phyloP scores from a whole-genome alignment of 2,888 invertebrate genomes.

The Ethmia dodecea region DNA sequence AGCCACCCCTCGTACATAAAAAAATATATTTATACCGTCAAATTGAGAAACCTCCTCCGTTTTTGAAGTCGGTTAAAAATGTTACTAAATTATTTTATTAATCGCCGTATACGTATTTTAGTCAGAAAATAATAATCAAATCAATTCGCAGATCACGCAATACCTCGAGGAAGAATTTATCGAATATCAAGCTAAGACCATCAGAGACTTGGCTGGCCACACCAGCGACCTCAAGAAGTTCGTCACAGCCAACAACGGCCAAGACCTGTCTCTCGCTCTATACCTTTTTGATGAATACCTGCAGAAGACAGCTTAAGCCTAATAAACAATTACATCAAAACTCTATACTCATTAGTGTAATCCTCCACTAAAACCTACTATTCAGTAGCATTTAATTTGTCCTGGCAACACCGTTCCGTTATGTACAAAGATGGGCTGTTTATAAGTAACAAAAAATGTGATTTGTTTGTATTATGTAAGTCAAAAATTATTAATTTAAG shows the following conservation, averaged over 20 bases:
- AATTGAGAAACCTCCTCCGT: too few relatives aligned
- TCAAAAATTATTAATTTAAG: too few relatives aligned
- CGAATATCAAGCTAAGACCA: constrained; percentile 80
- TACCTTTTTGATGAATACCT: constrained; percentile 87
- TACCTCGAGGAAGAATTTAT: constrained; percentile 88
- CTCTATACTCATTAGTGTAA: constrained; percentile 6
- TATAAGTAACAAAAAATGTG: constrained; percentile 18
- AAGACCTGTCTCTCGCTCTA: constrained; percentile 80
- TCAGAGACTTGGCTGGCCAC: constrained; percentile 85
- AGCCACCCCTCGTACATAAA: too few relatives aligned
- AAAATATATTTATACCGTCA: too few relatives aligned
- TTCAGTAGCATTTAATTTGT: constrained; percentile 24
- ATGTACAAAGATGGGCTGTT: constrained; percentile 40
- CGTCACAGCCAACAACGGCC: constrained; percentile 65
- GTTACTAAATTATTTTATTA: too few relatives aligned
- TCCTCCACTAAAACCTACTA: constrained; percentile 25
- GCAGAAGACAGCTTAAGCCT: constrained; percentile 50
- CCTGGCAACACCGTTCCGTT: constrained; percentile 23
- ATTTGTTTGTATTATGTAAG: constrained; percentile 6
- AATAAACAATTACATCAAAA: constrained; percentile 1
- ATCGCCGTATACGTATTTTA: too few relatives aligned
- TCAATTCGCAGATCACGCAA: constrained; percentile 81
- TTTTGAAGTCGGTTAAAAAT: too few relatives aligned
- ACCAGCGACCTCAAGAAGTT: constrained; percentile 83
- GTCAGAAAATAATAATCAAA: too few relatives aligned